Evolutionary conservation across 2,113 vertebrate species (phyloP), one percentile per base, ranked within the genome.

Genomic region (Pterocles gutturalis): DNA sequence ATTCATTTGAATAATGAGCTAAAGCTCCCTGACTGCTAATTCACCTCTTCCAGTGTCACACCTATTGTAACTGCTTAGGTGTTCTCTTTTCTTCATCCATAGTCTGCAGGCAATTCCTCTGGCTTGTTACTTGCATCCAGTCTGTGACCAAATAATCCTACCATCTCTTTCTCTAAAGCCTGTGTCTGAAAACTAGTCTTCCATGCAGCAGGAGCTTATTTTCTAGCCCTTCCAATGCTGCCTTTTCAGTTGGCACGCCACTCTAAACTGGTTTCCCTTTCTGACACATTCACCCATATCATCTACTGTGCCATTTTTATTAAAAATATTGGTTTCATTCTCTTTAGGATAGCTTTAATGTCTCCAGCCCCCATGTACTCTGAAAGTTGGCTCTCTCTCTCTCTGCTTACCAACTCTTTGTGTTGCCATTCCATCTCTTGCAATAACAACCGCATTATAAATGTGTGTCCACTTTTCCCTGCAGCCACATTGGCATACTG

Each of bases 1-100:
- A 82, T 61, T 91, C 41, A 95, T 87, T 69, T 62, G 78, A 93
- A 93, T 93, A 95, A 91, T 77, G 87, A 91, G 24, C 19, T 25
- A 61, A 49, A 76, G 34, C 75, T 87, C 83, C 36, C 93, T 87
- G 84, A 54, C 48, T 89, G 57, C 58, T 94, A 93, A 78, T 76
- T 89, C 45, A 80, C 21, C 45, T 65, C 66, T 83, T 71, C 43
- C 73, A 76, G 49, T 65, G 20, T 84, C 43, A 84, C 26, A 33
- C 17, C 45, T 46, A 9, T 17, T 87, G 45, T 78, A 67, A 61
- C 41, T 51, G 36, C 54, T 60, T n/a, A 87, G 33, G 31, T 25
- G 26, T 45, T 79, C 28, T 60, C 28, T 94, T 86, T 75, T 31
- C 48, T 76, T 75, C 46, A 34, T 71, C 61, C 34, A 2, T 13